These are phyloP conservation scores for Trinorchestia longiramus DNA, from an alignment of 1,140 invertebrate genomes.

Conservation along the genomic window DNA sequence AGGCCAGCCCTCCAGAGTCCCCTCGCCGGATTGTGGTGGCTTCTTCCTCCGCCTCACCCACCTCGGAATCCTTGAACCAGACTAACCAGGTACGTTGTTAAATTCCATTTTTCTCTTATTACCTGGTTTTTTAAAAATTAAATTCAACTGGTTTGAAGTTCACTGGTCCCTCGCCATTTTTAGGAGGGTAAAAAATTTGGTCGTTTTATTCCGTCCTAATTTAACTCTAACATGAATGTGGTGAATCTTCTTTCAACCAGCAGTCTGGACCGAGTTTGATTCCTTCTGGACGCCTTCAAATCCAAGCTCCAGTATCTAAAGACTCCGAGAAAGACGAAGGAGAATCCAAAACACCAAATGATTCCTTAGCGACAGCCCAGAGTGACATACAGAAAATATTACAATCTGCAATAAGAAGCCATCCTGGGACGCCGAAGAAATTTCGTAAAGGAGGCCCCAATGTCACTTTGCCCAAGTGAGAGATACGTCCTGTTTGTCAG, in stretches of 20 bases:
- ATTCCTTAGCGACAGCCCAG: not conserved
- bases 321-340: not conserved
- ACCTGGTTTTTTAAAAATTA: not conserved
- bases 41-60: not conserved
- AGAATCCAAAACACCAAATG: not conserved
- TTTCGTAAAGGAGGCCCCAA: not conserved
- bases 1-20: not conserved
- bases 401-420: conserved; percentile 29
- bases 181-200: not conserved
- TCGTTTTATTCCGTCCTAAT: not conserved
- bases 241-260: not conserved
- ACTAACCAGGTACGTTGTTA: not conserved
- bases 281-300: not conserved
- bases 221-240: not conserved
- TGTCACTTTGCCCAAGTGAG: not conserved
- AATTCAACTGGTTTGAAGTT: not conserved
- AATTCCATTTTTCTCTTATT: not conserved
- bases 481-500: not conserved
- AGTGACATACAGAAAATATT: conserved; percentile 40
- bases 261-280: not conserved
- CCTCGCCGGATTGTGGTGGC: not conserved
- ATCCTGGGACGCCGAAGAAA: conserved; percentile 29
- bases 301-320: not conserved
- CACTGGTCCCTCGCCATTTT: not conserved
- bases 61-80: not conserved